These are phyloP conservation scores for Riparia riparia DNA, from an alignment of 2,113 vertebrate genomes.

Conservation along the genomic window DNA sequence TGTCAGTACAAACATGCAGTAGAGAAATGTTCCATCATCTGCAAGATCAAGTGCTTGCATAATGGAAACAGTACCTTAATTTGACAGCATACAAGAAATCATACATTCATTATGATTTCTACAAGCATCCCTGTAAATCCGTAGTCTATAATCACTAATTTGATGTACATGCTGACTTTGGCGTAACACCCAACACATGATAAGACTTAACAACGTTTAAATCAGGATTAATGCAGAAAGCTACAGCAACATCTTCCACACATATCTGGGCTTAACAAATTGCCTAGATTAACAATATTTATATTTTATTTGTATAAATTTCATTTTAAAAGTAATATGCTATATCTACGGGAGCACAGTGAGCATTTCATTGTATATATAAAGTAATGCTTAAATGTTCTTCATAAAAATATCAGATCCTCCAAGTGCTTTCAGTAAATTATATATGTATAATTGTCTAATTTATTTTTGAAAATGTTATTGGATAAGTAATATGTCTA, in stretches of 20 bases:
- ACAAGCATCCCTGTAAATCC: background rate
- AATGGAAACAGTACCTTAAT: background rate
- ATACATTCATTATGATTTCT: background rate
- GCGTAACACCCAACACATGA: background rate
- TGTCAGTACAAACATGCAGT: background rate
- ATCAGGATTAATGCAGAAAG: background rate
- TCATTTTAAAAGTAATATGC: background rate
- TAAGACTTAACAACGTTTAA: background rate
- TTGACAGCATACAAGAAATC: background rate
- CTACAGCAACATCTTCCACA: background rate
- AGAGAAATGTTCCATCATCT: background rate
- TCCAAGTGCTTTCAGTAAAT: background rate
- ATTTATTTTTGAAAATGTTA: conserved; percentile 32
- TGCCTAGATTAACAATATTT: background rate
- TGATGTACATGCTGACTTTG: background rate
- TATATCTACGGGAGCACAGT: background rate
- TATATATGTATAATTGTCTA: background rate
- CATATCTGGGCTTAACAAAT: background rate
- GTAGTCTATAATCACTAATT: background rate
- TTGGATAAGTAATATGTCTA: background rate
- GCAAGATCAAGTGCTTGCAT: background rate
- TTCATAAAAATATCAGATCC: background rate
- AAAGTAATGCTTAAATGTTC: background rate
- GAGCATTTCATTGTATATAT: background rate
- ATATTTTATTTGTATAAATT: background rate